These are phyloP conservation scores for Hipparchia semele DNA, from an alignment of 2,888 invertebrate genomes.

Conservation along the genomic window DNA sequence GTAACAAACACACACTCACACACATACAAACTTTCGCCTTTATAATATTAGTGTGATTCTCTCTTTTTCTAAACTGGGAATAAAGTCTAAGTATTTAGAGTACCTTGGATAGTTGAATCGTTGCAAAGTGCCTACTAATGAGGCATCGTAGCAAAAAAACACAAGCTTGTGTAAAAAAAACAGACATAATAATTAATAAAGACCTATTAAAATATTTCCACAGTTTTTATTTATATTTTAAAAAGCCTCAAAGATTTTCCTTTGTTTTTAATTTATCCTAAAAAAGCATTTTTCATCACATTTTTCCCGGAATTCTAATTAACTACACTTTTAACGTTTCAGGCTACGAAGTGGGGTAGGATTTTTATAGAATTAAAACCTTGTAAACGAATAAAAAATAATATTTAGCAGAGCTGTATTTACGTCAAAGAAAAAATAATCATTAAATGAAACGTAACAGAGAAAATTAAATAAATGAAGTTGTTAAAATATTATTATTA, in stretches of 20 bases:
- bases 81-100: too few relatives aligned
- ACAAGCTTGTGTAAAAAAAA: conserved; percentile 1
- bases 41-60: too few relatives aligned
- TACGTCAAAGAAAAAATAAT: background rate
- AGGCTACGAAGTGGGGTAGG: conserved; percentile 27
- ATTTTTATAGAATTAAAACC: background rate
- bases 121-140: too few relatives aligned
- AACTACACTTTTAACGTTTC: conserved; percentile 37
- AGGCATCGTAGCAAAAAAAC: background rate
- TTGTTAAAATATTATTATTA: too few relatives aligned
- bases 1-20: too few relatives aligned
- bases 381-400: background rate
- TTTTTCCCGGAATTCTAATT: conserved; percentile 39
- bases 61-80: too few relatives aligned
- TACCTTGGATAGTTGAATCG: too few relatives aligned
- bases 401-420: background rate
- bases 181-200: conserved; percentile 10
- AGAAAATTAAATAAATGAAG: background rate
- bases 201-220: conserved; percentile 2
- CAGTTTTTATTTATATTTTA: conserved; percentile 43
- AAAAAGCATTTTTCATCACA: conserved; percentile 53
- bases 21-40: too few relatives aligned
- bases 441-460: background rate
- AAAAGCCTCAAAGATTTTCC: conserved; percentile 49
- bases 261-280: conserved; percentile 56